Conservation (phyloP, 1,140 invertebrate species). For the Papilio helenus region DNA sequence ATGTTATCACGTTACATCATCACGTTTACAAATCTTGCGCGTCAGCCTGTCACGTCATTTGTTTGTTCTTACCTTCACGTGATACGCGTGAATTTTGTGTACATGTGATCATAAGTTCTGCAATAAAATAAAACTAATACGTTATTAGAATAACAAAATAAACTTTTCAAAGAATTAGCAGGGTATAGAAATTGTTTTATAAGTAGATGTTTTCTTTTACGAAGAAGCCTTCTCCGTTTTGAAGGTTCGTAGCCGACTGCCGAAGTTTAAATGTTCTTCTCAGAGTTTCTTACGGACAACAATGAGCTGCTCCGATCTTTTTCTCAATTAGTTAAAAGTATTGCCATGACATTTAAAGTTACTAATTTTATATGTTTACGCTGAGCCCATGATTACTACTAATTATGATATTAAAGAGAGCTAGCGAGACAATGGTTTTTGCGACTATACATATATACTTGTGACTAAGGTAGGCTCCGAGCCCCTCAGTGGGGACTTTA, state of each 20-base stretch:
- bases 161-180: background rate
- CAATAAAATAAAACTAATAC: background rate
- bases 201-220: background rate
- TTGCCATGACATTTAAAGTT: background rate
- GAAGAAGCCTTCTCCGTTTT: background rate
- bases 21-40: background rate
- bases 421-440: background rate
- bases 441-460: too few relatives aligned
- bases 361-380: background rate
- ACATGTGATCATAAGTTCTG: background rate
- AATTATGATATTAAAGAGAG: background rate
- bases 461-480: too few relatives aligned
- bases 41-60: background rate
- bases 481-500: too few relatives aligned
- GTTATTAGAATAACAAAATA: background rate
- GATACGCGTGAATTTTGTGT: background rate
- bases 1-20: conserved; percentile 17
- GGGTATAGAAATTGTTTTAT: background rate
- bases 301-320: background rate
- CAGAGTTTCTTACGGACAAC: background rate
- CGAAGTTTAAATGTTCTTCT: background rate
- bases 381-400: background rate
- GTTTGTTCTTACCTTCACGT: conserved; percentile 13
- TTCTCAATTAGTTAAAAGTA: background rate
- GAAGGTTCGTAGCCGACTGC: background rate